Evolutionary conservation across 2,888 invertebrate genomes (phyloP), one percentile per base, ranked within the genome.

Genomic region (Lissonota sp.): DNA sequence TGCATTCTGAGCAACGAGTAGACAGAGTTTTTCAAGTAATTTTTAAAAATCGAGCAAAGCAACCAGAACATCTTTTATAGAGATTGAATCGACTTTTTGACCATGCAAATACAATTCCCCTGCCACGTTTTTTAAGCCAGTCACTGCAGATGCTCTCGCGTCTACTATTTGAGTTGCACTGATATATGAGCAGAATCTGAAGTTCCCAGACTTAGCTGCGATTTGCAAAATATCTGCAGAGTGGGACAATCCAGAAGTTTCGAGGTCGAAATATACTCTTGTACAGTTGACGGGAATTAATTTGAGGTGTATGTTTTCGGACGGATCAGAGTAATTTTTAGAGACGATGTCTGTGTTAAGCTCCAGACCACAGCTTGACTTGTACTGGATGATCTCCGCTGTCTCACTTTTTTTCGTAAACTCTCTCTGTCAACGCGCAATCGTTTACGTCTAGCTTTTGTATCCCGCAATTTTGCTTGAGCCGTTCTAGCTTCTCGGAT

Each of bases 201-300:
- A 53, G 16, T 14, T 16, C 26, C 55, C 62, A 71, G 42, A 79
- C 55, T 71, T 83, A 2, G 84, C 84, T 57, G 85, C 83, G 12
- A 86, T 85, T 80, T 86, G 86, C 42, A 84, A 78, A 67, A 86
- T 84, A 49, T 84, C 83, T 49, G 57, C 73, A 6, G 64, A 26
- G 69, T 44, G 70, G 44, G 70, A 62, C 1, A 86, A 81, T 6
- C 84, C 82, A 4, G 85, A 83, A 0, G 86, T 87, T 81, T 87
- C 83, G 14, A 84, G 71, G 7, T 16, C 12, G 14, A 40, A 51
- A 12, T 7, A 71, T 46, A 46, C 46, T 46, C 7, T 46, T 5
- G 6, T 46, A 5, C 8, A 10, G 7, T 7, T 6, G 1, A 10
- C 5, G 46, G 6, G 46, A 46, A 10, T 46, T 1, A 46, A 10